Conservation (phyloP, 1,140 invertebrate species). For the Neodiprion lecontei region DNA sequence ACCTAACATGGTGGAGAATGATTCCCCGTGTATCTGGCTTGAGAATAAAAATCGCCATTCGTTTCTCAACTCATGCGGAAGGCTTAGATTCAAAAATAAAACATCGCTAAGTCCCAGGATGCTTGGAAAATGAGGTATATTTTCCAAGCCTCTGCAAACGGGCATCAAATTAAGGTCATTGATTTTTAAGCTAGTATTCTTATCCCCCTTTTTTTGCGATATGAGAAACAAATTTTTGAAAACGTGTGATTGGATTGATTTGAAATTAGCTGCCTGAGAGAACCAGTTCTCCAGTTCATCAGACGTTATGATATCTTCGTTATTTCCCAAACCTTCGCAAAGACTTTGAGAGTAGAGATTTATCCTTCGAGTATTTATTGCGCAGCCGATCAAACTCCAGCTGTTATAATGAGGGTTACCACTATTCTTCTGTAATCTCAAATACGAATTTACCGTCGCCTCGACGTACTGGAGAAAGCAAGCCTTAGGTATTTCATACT, state of each 20-base stretch:
- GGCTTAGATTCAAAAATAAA: conserved; percentile 77
- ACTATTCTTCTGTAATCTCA: conserved; percentile 56
- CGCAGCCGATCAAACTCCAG: conserved; percentile 59
- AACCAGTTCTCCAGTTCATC: conserved; percentile 56
- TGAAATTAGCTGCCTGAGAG: conserved; percentile 43
- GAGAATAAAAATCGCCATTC: conserved; percentile 87
- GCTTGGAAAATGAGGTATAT: conserved; percentile 78
- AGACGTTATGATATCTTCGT: conserved; percentile 42
- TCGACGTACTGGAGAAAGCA: conserved; percentile 55
- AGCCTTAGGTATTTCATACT: conserved; percentile 46
- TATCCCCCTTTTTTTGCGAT: conserved; percentile 59
- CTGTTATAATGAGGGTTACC: conserved; percentile 45
- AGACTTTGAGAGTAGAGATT: conserved; percentile 51
- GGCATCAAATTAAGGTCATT: conserved; percentile 64
- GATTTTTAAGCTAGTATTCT: conserved; percentile 46
- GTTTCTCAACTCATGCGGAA: conserved; percentile 74
- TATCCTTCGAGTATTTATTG: conserved; percentile 54
- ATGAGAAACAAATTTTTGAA: conserved; percentile 57
- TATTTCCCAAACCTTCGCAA: conserved; percentile 50
- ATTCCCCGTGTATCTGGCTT: conserved; percentile 82
- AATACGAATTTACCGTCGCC: conserved; percentile 58
- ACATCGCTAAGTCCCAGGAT: conserved; percentile 79
- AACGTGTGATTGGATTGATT: conserved; percentile 56
- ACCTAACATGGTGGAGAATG: conserved; percentile 80
- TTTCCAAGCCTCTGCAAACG: conserved; percentile 66